Percentiles rank a stretch among this genome's conserved stretches.
phyloP scores from a whole-genome alignment of 2,113 vertebrate genomes.

The Hemibagrus wyckioides region DNA sequence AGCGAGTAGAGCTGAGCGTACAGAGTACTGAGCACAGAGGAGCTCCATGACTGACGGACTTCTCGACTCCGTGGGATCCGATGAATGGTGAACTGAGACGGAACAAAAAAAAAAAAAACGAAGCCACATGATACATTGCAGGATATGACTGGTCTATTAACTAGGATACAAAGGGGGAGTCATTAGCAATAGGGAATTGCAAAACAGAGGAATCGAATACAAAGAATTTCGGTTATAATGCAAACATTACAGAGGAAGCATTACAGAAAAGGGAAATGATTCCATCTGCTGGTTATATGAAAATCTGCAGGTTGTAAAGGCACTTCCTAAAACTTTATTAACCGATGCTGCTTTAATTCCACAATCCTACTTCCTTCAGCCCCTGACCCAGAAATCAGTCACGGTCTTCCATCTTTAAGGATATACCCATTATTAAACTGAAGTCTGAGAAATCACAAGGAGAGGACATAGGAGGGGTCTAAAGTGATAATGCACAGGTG shows the following conservation, averaged over 20 bases:
- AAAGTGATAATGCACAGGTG: background rate
- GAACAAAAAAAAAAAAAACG: conserved; percentile 12
- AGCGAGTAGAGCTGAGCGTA: conserved; percentile 76
- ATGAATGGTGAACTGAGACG: conserved; percentile 79
- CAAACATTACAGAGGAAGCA: background rate
- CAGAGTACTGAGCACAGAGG: conserved; percentile 81
- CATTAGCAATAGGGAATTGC: background rate
- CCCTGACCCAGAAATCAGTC: background rate
- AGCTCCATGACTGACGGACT: conserved; percentile 87
- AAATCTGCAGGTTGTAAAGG: background rate
- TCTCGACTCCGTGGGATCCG: conserved; percentile 90
- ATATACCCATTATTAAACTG: background rate
- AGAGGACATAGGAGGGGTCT: background rate
- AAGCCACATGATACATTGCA: background rate
- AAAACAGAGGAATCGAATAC: too few species aligned
- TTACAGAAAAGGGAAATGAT: background rate
- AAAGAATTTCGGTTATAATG: background rate
- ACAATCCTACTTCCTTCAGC: background rate
- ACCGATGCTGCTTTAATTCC: background rate
- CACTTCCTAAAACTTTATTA: background rate
- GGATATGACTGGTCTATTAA: background rate
- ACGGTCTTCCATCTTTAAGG: background rate
- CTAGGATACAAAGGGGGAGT: background rate
- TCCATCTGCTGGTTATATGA: conserved; percentile 37
- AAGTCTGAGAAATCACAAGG: background rate